A percentile compares a stretch with the other conserved stretches of the same genome.
phyloP scores from a whole-genome alignment of 2,888 invertebrate species.

The Synanthedon vespiformis region DNA sequence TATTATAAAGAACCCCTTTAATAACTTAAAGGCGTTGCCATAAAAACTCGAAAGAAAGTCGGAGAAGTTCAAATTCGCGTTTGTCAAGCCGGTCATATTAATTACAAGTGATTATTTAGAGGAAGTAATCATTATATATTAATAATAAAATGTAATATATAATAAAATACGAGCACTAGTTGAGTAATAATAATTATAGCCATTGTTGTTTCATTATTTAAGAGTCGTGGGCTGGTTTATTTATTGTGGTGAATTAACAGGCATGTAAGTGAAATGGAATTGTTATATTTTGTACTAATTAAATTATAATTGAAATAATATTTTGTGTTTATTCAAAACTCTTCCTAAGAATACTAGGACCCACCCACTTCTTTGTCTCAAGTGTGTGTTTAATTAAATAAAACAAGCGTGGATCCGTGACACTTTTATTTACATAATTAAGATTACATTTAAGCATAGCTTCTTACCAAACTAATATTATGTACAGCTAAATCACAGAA shows the following conservation, averaged over 20 bases:
- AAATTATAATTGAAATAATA: constrained; percentile 32
- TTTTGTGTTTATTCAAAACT: constrained; percentile 8
- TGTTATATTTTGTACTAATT: constrained; percentile 60
- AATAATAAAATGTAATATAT: constrained; percentile 1
- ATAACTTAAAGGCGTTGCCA: too few species aligned
- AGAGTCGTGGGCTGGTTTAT: not conserved
- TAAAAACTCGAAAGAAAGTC: too few species aligned
- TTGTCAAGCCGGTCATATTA: too few species aligned
- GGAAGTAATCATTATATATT: not conserved
- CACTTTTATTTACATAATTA: constrained; percentile 10
- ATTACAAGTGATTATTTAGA: too few species aligned
- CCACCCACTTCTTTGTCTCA: too few species aligned
- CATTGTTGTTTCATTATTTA: not conserved
- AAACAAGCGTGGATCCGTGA: constrained; percentile 1
- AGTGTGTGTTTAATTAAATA: not conserved
- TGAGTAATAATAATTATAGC: not conserved
- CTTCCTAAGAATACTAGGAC: not conserved
- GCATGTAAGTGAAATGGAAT: constrained; percentile 41
- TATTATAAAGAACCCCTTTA: too few species aligned
- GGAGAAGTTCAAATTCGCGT: too few species aligned
- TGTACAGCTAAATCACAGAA: constrained; percentile 55
- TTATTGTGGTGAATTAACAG: constrained; percentile 22
- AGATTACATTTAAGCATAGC: constrained; percentile 1
- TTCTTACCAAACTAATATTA: constrained; percentile 16
- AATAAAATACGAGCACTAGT: not conserved